Percentiles rank a stretch among this genome's conserved stretches.
Conservation (phyloP, 2,113 vertebrate species). For the Platysteira castanea region DNA sequence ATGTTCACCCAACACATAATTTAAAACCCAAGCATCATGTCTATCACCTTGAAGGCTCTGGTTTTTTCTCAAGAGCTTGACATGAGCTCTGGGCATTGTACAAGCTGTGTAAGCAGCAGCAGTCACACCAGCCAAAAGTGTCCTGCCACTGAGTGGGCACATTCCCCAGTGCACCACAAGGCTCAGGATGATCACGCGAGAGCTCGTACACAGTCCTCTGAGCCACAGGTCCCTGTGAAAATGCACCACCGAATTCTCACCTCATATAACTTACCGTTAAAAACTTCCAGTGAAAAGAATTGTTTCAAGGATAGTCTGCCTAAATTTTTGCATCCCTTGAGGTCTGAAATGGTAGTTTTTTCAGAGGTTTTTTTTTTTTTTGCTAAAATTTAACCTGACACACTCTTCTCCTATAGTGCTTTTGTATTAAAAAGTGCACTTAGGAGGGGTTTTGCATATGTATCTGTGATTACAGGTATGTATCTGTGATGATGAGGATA, state of each 20-base stretch:
- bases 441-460: accelerated
- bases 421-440: not conserved
- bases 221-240: not conserved
- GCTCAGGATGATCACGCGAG: accelerated
- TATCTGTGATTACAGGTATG: not conserved
- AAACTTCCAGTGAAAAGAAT: not conserved
- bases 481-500: not conserved
- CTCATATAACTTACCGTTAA: not conserved
- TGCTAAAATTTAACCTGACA: not conserved
- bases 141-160: too few relatives aligned
- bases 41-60: not conserved
- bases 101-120: not conserved
- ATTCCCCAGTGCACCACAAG: accelerated
- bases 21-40: not conserved
- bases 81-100: not conserved
- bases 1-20: not conserved
- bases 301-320: not conserved
- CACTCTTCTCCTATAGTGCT: not conserved
- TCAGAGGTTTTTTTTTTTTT: not conserved
- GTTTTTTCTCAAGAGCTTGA: not conserved
- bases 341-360: not conserved
- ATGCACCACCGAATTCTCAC: not conserved
- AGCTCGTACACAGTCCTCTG: accelerated
- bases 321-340: not conserved
- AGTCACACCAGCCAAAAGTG: not conserved